Evolutionary conservation across 1,140 invertebrate species (phyloP).

Genomic region (Gonatopus flavifemur): DNA sequence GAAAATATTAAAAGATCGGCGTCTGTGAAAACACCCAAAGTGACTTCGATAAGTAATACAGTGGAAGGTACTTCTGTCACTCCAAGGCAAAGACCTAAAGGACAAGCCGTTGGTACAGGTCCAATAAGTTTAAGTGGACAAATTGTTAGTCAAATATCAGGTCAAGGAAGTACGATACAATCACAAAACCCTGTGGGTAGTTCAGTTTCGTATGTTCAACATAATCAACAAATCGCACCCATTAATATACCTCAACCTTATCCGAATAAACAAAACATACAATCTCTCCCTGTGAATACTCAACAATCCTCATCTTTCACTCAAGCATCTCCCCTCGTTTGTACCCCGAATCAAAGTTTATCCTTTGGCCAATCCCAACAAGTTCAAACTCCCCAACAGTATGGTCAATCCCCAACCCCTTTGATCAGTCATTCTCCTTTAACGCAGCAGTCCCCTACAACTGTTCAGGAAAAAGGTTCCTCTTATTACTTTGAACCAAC

Average conservation of each 20-base stretch:
- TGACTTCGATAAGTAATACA: constrained; percentile 55
- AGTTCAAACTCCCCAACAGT: constrained; percentile 35
- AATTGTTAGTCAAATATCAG: constrained; percentile 54
- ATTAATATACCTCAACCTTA: constrained; percentile 38
- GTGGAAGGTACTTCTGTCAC: constrained; percentile 81
- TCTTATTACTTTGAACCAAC: constrained; percentile 49
- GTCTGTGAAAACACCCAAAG: constrained; percentile 59
- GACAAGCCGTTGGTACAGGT: constrained; percentile 54
- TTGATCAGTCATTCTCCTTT: constrained; percentile 48
- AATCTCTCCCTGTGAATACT: constrained; percentile 21
- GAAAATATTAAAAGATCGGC: constrained; percentile 64
- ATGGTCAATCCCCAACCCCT: constrained; percentile 49
- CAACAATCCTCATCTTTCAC: constrained; percentile 35
- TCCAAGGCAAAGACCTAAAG: constrained; percentile 82
- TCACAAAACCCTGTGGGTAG: constrained; percentile 34
- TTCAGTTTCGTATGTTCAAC: constrained; percentile 40
- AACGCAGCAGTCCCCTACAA: constrained; percentile 49
- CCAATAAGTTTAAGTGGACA: constrained; percentile 53
- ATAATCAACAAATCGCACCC: constrained; percentile 38
- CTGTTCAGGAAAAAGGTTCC: constrained; percentile 46
- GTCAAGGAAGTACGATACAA: constrained; percentile 46
- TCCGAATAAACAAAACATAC: constrained; percentile 21
- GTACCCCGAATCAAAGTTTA: constrained; percentile 44
- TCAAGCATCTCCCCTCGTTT: constrained; percentile 44
- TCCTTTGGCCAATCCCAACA: constrained; percentile 34